Percentiles rank a stretch among this genome's conserved stretches.
These are phyloP conservation scores for Sebastes paucispinis DNA, from an alignment of 2,797 vertebrate genomes.

Conservation along the genomic window DNA sequence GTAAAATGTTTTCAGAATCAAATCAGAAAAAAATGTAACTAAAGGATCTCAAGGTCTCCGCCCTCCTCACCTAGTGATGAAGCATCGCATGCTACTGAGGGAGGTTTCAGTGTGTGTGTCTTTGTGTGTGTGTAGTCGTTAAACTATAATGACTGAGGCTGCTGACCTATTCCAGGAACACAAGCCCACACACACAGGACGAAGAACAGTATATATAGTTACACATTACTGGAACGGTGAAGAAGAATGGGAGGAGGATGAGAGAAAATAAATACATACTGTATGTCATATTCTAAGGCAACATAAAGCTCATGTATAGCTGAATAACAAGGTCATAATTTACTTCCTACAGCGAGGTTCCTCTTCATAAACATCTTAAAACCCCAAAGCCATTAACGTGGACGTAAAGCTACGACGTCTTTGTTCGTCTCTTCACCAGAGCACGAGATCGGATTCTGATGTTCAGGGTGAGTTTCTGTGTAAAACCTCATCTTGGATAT, in stretches of 20 bases:
- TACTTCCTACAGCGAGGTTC: constrained; percentile 18
- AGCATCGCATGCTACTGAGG: not conserved
- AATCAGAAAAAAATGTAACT: not conserved
- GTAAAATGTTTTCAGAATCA: not conserved
- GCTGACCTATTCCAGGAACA: constrained; percentile 28
- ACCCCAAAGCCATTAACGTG: constrained; percentile 8
- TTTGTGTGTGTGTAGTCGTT: not conserved
- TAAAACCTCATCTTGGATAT: not conserved
- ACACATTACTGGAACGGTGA: constrained; percentile 12
- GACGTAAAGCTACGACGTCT: not conserved
- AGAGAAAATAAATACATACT: constrained; percentile 24
- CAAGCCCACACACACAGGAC: constrained; percentile 32
- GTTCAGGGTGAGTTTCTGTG: not conserved
- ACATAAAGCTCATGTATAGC: constrained; percentile 19
- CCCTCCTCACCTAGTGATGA: not conserved
- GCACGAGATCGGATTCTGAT: not conserved
- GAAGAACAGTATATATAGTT: constrained; percentile 15
- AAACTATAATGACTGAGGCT: constrained; percentile 20
- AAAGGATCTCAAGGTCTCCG: not conserved
- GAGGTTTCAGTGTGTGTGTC: not conserved
- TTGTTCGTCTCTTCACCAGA: constrained; percentile 5
- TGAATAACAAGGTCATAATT: constrained; percentile 34
- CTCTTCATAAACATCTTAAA: constrained; percentile 27
- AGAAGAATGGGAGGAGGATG: constrained; percentile 6
- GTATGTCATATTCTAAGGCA: constrained; percentile 20